phyloP scores from a whole-genome alignment of 2,113 vertebrate species.

The Dasypus novemcinctus region DNA sequence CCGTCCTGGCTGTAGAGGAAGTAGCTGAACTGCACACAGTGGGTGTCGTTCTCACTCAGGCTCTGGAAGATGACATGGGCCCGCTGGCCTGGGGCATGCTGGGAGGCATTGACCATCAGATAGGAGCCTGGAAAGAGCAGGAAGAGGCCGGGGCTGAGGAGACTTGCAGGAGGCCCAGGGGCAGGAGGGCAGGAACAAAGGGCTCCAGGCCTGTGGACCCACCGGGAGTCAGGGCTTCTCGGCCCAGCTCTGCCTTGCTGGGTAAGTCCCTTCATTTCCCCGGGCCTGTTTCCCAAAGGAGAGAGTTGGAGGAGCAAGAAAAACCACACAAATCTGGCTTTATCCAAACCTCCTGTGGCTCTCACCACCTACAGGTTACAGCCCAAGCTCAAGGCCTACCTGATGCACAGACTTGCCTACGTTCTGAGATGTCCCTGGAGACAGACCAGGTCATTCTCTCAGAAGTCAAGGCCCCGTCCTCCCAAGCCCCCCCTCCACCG shows the following conservation, averaged over 20 bases:
- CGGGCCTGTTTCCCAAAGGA: slow-evolving; percentile 11
- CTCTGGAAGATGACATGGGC: slow-evolving; percentile 94
- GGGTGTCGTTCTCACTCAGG: slow-evolving; percentile 97
- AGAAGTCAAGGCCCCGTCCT: neutral
- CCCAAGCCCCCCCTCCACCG: neutral
- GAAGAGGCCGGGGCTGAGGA: neutral
- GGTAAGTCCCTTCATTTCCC: neutral
- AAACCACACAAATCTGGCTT: neutral
- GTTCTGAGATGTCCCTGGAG: neutral
- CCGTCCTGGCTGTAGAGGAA: slow-evolving; percentile 95
- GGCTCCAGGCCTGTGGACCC: slow-evolving; percentile 22
- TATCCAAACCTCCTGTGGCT: neutral
- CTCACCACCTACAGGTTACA: neutral
- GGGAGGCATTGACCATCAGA: slow-evolving; percentile 97
- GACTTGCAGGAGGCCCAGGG: slow-evolving; percentile 46
- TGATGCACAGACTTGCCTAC: neutral
- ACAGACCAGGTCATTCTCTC: neutral
- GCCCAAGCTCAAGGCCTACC: neutral
- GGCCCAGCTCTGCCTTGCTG: neutral
- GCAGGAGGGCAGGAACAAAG: slow-evolving; percentile 62
- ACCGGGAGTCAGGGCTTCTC: neutral
- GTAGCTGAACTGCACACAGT: slow-evolving; percentile 98
- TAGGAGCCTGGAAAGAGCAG: slow-evolving; percentile 89
- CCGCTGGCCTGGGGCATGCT: slow-evolving; percentile 91
- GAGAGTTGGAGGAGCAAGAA: neutral